Base-by-base conservation (phyloP, 2,888 invertebrate genomes). In the Sphaerophoria taeniata region DNA sequence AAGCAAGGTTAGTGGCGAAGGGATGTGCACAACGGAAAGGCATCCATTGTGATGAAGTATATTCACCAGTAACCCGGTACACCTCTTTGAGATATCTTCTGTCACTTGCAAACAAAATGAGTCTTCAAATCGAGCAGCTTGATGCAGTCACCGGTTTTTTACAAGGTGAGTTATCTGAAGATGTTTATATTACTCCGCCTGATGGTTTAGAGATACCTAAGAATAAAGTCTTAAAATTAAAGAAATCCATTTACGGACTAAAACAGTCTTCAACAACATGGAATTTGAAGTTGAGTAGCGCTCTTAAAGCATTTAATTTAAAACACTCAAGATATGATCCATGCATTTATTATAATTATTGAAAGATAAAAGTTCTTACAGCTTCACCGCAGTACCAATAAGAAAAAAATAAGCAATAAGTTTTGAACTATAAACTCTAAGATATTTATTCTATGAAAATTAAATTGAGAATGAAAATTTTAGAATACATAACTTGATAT, bases 161-260 rank as follows among this genome's bases (percentile, higher is more conserved):
- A 3, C 39, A 43, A 7, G 39, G 39, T 43, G 39, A 43, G 39
- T 43, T 43, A 43, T 43, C 39, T 43, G 6, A 12, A 6, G 3
- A 63, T 3, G 36, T 45, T 12, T 49, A 47, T 33, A 63, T 63
- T 14, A 16, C 33, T 12, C 45, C 0, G 1, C 47, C 16, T 33
- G 31, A 61, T 45, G 61, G 31, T 1, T 47, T 45, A 11, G 36
- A 47, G 24, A 9, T 36, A 6, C 36, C 31, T 61, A 61, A 45
- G 11, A 45, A 16, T 45, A 61, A 61, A 61, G 47, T 61, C 0
- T 24, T 45, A 6, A 31, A 24, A 4, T 61, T 45, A 45, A 61
- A 11, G 24, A 47, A 61, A 61, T 65, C 65, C 34, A 49, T 65
- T 36, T 51, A 49, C 51, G 51, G 65, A 49, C 49, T 65, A n/a